phyloP scores from a whole-genome alignment of 2,888 invertebrate genomes.

The Synanthedon myopaeformis region DNA sequence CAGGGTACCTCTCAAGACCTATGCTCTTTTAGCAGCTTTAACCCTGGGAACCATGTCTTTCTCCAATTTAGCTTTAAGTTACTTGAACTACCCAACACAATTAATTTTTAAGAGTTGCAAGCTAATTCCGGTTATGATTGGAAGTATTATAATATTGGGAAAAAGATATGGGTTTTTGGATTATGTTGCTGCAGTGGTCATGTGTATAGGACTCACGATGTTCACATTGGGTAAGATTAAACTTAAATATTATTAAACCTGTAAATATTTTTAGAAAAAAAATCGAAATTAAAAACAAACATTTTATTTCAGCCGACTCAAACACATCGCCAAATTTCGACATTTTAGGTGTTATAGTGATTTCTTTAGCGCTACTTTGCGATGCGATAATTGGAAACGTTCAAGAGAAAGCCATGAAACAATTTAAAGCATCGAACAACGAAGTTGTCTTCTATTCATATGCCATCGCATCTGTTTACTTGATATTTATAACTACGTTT shows the following conservation, averaged over 20 bases:
- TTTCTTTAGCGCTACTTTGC: slow-evolving; percentile 87
- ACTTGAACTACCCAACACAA: slow-evolving; percentile 96
- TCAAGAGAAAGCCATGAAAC: slow-evolving; percentile 95
- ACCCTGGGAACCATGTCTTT: slow-evolving; percentile 97
- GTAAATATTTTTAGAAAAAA: too few species aligned
- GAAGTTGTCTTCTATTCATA: slow-evolving; percentile 96
- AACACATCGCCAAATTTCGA: slow-evolving; percentile 81
- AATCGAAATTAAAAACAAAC: not conserved
- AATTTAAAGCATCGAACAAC: slow-evolving; percentile 83
- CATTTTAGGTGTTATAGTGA: slow-evolving; percentile 77
- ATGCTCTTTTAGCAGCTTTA: slow-evolving; percentile 83
- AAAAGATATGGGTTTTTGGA: slow-evolving; percentile 88
- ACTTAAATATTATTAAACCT: not conserved
- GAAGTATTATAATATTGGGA: slow-evolving; percentile 91
- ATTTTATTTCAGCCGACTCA: slow-evolving; percentile 71
- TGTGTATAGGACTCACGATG: slow-evolving; percentile 91
- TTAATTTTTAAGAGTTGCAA: slow-evolving; percentile 98
- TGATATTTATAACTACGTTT: slow-evolving; percentile 77
- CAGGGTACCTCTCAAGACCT: slow-evolving; percentile 87
- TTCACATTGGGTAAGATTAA: slow-evolving; percentile 84
- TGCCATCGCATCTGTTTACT: slow-evolving; percentile 85
- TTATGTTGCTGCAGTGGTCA: slow-evolving; percentile 83
- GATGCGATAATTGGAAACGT: slow-evolving; percentile 97
- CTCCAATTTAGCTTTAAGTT: slow-evolving; percentile 93
- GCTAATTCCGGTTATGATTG: slow-evolving; percentile 93